Evolutionary conservation across 2,888 invertebrate genomes (phyloP).

Genomic region (Melieria omissa): DNA sequence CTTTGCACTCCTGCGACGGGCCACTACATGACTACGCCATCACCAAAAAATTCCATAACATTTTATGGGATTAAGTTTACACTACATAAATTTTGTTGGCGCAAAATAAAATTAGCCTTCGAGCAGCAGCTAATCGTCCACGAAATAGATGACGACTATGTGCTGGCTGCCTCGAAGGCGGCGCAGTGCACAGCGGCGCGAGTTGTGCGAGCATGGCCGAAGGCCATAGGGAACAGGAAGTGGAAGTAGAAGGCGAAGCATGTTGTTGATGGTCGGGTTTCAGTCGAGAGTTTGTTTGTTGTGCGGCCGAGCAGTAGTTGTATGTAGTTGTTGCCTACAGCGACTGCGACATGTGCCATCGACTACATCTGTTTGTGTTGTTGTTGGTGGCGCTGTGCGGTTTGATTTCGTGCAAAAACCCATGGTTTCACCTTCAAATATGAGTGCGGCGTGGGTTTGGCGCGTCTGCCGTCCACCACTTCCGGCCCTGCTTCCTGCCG

Average conservation of each 20-base stretch:
- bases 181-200: neutral
- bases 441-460: no score
- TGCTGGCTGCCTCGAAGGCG: neutral
- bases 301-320: neutral
- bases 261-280: neutral
- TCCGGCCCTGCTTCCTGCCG: no score
- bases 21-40: slow-evolving; percentile 1
- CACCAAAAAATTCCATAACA: slow-evolving; percentile 50
- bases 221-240: no score
- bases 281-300: neutral
- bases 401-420: no score
- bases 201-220: neutral
- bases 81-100: slow-evolving; percentile 60
- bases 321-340: neutral
- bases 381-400: no score
- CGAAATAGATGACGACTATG: slow-evolving; percentile 49
- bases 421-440: no score
- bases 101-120: slow-evolving; percentile 53
- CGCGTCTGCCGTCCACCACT: no score
- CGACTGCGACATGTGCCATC: no score
- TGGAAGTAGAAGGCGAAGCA: slow-evolving; percentile 11
- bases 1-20: neutral
- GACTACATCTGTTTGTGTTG: no score
- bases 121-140: slow-evolving; percentile 54
- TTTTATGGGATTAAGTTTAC: slow-evolving; percentile 60